phyloP scores from a whole-genome alignment of 2,797 vertebrate species.

The Micromesistius poutassou region DNA sequence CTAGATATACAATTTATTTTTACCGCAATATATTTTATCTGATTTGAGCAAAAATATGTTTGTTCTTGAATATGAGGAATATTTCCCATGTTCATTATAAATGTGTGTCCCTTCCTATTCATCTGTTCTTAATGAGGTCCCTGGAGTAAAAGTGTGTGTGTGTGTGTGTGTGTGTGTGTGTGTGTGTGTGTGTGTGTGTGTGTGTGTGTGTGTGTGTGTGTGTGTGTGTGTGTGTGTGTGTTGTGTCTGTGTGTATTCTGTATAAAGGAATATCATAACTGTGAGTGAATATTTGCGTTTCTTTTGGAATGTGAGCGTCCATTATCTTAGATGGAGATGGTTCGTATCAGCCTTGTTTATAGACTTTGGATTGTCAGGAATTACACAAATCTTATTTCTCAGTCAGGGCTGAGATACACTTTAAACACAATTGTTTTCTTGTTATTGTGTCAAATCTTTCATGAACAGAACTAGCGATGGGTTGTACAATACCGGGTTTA shows the following conservation, averaged over 20 bases:
- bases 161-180: neutral
- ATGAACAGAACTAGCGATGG: neutral
- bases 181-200: neutral
- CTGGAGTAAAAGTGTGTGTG: neutral
- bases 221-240: too few relatives aligned
- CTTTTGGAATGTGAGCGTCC: neutral
- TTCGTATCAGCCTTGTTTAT: neutral
- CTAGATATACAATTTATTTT: neutral
- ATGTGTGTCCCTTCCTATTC: neutral
- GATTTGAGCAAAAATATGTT: neutral
- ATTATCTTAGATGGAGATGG: neutral
- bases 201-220: too few relatives aligned
- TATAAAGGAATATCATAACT: neutral
- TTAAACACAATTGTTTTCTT: neutral
- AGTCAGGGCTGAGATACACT: neutral
- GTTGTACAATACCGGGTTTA: neutral
- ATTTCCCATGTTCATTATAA: neutral
- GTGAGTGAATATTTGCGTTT: neutral
- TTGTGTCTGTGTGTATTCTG: too few relatives aligned
- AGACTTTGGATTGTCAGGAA: neutral
- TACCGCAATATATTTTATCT: neutral
- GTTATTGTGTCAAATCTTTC: neutral
- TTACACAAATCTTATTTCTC: neutral
- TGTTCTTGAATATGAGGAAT: neutral
- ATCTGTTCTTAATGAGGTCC: constrained; percentile 8